Percentiles rank a stretch among this genome's conserved stretches.
Evolutionary conservation across 2,113 vertebrate genomes (phyloP).

Genomic region (Motacilla alba): DNA sequence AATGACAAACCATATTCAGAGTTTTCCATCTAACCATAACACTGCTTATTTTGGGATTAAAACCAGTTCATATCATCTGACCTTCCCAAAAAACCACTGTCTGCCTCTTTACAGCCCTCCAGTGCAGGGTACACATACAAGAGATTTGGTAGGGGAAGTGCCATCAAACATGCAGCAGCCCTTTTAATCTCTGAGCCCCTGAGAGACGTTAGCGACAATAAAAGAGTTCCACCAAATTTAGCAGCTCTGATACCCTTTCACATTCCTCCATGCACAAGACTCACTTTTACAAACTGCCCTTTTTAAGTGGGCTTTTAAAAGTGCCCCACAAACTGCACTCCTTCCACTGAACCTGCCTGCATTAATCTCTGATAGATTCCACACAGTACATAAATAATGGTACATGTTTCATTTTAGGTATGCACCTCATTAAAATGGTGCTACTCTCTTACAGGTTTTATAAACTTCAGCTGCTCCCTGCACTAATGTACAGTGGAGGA

Average conservation of each 20-base stretch:
- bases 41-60: neutral
- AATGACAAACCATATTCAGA: neutral
- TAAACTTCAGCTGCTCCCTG: slow-evolving; percentile 42
- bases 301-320: slow-evolving; percentile 14
- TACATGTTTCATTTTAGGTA: neutral
- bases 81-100: neutral
- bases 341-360: neutral
- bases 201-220: neutral
- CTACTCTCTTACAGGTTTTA: neutral
- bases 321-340: neutral
- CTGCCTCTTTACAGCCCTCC: neutral
- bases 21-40: neutral
- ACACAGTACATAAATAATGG: slow-evolving; percentile 45
- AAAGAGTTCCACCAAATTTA: neutral
- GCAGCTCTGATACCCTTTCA: neutral
- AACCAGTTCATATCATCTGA: neutral
- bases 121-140: neutral
- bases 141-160: neutral
- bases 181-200: neutral
- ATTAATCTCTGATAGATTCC: slow-evolving; percentile 14
- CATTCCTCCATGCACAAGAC: neutral
- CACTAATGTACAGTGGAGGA: slow-evolving; percentile 17
- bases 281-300: neutral
- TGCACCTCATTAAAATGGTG: slow-evolving; percentile 31
- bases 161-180: neutral